Evolutionary conservation across 2,797 vertebrate genomes (phyloP).

Genomic region (Pseudopleuronectes americanus): DNA sequence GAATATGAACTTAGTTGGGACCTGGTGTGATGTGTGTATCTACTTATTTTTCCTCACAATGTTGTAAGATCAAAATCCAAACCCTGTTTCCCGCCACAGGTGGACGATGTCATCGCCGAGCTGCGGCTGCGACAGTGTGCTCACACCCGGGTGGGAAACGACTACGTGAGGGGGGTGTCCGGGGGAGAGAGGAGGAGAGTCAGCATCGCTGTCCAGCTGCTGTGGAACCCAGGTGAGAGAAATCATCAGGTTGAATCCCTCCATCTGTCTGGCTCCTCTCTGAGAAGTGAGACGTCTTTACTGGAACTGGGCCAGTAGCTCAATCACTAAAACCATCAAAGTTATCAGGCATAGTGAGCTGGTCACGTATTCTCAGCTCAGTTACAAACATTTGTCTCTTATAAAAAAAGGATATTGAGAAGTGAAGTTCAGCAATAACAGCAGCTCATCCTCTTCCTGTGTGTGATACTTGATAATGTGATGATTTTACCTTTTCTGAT

Average conservation of each 20-base stretch:
- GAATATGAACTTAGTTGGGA: background rate
- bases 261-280: background rate
- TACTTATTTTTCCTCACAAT: background rate
- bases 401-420: background rate
- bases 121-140: conserved; percentile 94
- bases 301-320: background rate
- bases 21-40: background rate
- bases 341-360: too few relatives aligned
- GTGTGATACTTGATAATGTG: too few relatives aligned
- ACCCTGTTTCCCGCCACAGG: conserved; percentile 74
- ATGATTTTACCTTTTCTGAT: too few relatives aligned
- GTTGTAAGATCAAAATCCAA: background rate
- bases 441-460: too few relatives aligned
- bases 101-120: conserved; percentile 96
- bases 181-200: conserved; percentile 94
- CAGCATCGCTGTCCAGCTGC: conserved; percentile 94
- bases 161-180: conserved; percentile 89
- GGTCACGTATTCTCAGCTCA: background rate
- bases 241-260: background rate
- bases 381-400: background rate
- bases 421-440: background rate
- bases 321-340: too few relatives aligned
- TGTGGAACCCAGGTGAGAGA: conserved; percentile 95
- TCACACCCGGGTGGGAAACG: conserved; percentile 91
- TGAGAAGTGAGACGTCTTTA: background rate